Base-by-base conservation (phyloP, 2,888 invertebrate genomes). In the Bombylius discolor region DNA sequence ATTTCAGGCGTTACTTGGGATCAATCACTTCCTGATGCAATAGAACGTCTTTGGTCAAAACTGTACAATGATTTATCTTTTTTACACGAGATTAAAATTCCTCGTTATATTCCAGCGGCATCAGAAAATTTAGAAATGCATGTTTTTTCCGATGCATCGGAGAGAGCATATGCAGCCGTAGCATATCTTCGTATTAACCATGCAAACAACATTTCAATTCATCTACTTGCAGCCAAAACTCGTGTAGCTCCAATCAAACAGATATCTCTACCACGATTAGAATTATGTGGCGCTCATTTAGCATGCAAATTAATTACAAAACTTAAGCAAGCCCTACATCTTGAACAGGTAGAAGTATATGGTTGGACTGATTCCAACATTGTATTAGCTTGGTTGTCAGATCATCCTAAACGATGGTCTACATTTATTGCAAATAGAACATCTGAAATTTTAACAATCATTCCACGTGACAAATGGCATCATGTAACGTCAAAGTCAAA, bases 391-490 rank as follows among this genome's bases (percentile, higher is more conserved):
- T n/a, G n/a, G n/a, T n/a, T n/a, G n/a, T 49, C 58, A 11, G 58
- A 58, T 8, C 55, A 54, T 5, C 54, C 60, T 9, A 52, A 55
- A 12, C 59, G 51, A 7, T 64, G 61, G 59, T 61, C 63, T 56
- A 63, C 62, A 6, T 63, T 61, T 52, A 59, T 63, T 5, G 59
- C 58, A 9, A 62, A 60, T 36, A 57, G 62, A 5, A 60, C 61
- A 31, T 31, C 58, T 36, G 54, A 59, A 51, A 61, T 62, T 31
- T 32, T 58, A 7, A 54, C 60, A 4, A 47, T 44, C 1, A 47
- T 55, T 7, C 32, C 56, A 7, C 31, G n/a, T 6, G 44, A 31
- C 4, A 23, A 36, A 32, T 62, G 62, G 62, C 52, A 52, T 6
- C 62, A 62, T 52, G 56, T 62, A 3, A 46, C 48, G 9, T 54